Conservation (phyloP, 2,113 vertebrate species). For the Willisornis vidua region DNA sequence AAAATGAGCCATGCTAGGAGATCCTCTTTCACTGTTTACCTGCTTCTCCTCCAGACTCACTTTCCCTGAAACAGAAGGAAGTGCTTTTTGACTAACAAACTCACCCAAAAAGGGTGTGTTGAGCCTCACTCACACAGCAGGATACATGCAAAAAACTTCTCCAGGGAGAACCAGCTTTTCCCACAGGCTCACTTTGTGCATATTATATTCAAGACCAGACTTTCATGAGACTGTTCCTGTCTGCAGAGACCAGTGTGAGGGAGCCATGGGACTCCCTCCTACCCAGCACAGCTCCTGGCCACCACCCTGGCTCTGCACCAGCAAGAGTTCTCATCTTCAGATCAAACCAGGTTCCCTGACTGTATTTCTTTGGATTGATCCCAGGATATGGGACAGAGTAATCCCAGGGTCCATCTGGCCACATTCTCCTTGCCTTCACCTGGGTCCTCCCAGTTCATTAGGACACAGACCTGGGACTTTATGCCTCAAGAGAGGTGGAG, state of each 20-base stretch:
- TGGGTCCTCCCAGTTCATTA: background rate
- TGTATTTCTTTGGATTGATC: background rate
- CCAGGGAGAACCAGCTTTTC: background rate
- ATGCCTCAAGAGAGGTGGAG: background rate
- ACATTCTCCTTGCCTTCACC: background rate
- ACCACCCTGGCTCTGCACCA: background rate
- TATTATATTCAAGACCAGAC: background rate
- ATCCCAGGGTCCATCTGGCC: background rate
- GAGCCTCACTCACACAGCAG: background rate
- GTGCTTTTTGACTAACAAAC: constrained; percentile 52
- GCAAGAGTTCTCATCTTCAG: background rate
- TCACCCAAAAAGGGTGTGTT: constrained; percentile 15
- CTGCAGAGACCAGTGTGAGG: background rate
- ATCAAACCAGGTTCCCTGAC: background rate
- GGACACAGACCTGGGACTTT: background rate
- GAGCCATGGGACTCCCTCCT: background rate
- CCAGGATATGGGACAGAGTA: background rate
- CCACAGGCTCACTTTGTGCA: background rate
- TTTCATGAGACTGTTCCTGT: background rate
- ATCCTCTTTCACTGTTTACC: constrained; percentile 35
- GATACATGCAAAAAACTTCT: constrained; percentile 19
- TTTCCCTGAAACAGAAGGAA: constrained; percentile 32
- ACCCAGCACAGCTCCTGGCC: background rate
- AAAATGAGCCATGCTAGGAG: background rate
- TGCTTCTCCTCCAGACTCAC: background rate